Evolutionary conservation across 2,113 vertebrate genomes (phyloP), one percentile per base, ranked within the genome.

Genomic region (Myrmecobius fasciatus): DNA sequence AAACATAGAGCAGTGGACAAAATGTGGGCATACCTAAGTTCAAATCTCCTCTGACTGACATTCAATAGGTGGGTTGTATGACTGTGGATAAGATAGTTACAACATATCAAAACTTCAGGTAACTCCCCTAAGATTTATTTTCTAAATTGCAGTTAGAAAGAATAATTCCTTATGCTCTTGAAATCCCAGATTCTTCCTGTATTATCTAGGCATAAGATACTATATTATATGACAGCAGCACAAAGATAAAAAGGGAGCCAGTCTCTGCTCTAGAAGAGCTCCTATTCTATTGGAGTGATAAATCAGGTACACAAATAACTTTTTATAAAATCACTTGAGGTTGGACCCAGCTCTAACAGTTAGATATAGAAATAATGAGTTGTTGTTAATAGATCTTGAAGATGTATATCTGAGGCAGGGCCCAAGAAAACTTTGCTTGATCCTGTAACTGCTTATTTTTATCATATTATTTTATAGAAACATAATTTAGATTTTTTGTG

Each of bases 41-140:
- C 93, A 95, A 89, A 8, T 26, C 48, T 22, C 46, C 52, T 89
- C 93, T 67, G 94, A 0, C 8, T 92, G 89, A 93, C 54, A 51
- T 14, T 52, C 92, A 51, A 2, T 53, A 88, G 7, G 17, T 12
- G 31, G 31, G 31, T 67, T 36, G 31, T 67, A 0, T 67, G 31
- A n/a, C 31, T n/a, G 11, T n/a, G 60, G 12, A n/a, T 67, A 20
- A 67, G 31, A 12, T n/a, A 67, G 60, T n/a, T 12, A 67, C 14
- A 67, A 67, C 31, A 67, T 67, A 3, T 67, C 28, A 67, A 36
- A 67, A n/a, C 31, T 67, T 67, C 60, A 20, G 14, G 11, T 36
- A 67, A 31, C 31, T 67, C 31, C 11, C 12, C 31, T 67, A n/a
- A 67, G 31, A 67, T 67, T 67, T 36, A 67, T 31, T 36, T 67